Evolutionary conservation across 2,113 vertebrate genomes (phyloP), one percentile per base, ranked within the genome.

Genomic region (Promerops cafer): DNA sequence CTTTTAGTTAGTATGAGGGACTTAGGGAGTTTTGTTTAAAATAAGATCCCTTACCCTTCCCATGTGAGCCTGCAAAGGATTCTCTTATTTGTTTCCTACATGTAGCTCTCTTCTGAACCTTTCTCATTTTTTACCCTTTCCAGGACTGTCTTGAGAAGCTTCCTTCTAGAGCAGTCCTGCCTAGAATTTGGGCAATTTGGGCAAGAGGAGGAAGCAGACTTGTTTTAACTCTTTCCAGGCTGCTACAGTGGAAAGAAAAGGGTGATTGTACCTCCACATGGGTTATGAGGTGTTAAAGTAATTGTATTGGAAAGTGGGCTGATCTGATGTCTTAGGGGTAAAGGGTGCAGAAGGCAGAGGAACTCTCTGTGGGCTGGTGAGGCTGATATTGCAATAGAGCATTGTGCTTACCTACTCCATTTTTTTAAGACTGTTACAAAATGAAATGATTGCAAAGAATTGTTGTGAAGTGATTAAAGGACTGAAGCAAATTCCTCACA

Each of bases 201-300:
- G 30, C 10, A 64, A 78, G 6, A 63, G 45, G 9, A 74, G 10
- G 18, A 81, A 52, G 39, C 2, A 59, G 16, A 8, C 6, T 85
- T 23, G 27, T 76, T 88, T 87, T 70, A 85, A 68, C 6, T 17
- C 12, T 71, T 87, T 77, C 42, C 37, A 59, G 27, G 5, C n/a
- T 70, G 19, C 50, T 65, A 9, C 6, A 16, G 16, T 6, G 26
- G 21, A 7, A 44, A 52, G 8, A 27, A 72, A 82, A 63, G 6
- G 3, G 3, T 53, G 15, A 2, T 83, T 72, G 5, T 31, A 44
- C 13, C 7, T 17, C 37, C 2, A 3, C 2, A 5, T 15, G 7
- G 11, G 13, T 80, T 49, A 45, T 23, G 31, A 80, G 45, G 14
- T n/a, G 28, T 57, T 80, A 37, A 5, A 64, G 16, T 31, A 71